Conservation (phyloP, 2,113 vertebrate genomes). For the Lathamus discolor region DNA sequence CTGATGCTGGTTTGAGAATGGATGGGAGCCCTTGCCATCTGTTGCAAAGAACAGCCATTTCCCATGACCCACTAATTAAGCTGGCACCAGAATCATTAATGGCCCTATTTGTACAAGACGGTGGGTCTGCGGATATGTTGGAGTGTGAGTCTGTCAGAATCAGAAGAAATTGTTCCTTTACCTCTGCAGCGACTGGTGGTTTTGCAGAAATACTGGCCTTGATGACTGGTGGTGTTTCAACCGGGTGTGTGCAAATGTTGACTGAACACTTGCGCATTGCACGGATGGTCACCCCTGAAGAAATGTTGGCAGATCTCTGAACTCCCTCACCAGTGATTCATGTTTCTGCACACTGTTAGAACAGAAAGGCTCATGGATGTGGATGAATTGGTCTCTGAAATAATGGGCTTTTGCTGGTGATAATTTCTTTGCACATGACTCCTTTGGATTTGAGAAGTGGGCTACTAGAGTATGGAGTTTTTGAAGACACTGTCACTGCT, state of each 20-base stretch:
- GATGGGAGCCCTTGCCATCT: background rate
- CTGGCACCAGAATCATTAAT: background rate
- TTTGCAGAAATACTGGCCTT: background rate
- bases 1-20: background rate
- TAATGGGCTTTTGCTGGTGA: background rate
- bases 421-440: background rate
- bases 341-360: background rate
- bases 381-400: background rate
- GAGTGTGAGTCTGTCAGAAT: background rate
- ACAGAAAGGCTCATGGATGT: background rate
- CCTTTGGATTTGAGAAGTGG: background rate
- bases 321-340: background rate
- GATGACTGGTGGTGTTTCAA: background rate
- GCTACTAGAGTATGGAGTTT: background rate
- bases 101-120: background rate
- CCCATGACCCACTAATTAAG: background rate
- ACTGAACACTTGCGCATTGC: background rate
- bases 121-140: background rate
- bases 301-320: background rate
- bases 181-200: rapidly evolving
- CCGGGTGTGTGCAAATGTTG: background rate
- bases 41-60: background rate
- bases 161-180: background rate
- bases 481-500: background rate
- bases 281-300: background rate